Evolutionary conservation across 2,113 vertebrate species (phyloP).

Genomic region (Cavia porcellus): DNA sequence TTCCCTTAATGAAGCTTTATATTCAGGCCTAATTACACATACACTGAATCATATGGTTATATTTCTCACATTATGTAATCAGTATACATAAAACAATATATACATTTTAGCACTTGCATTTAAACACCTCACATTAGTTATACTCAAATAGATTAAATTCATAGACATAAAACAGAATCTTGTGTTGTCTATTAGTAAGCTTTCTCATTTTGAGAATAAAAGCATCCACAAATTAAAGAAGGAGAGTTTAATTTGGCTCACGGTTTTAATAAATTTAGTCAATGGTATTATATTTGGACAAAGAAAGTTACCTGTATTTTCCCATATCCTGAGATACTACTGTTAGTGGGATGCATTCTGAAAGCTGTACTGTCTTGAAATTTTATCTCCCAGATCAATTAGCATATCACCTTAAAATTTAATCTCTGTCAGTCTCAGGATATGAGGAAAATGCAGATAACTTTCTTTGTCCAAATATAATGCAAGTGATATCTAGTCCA

Average conservation of each 20-base stretch:
- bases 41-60: background rate
- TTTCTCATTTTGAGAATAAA: background rate
- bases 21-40: conserved; percentile 1
- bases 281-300: background rate
- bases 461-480: background rate
- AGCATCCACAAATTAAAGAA: background rate
- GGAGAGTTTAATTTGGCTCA: background rate
- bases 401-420: background rate
- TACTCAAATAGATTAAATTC: conserved; percentile 26
- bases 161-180: background rate
- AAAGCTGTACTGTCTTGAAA: background rate
- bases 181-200: background rate
- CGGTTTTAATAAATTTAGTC: background rate
- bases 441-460: background rate
- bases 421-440: background rate
- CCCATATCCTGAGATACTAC: too few relatives aligned
- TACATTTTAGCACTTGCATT: conserved; percentile 26
- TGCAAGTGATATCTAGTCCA: background rate
- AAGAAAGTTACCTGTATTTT: too few relatives aligned
- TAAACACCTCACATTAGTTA: background rate
- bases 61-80: conserved; percentile 9
- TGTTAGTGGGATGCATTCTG: background rate
- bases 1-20: conserved; percentile 22
- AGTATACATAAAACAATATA: conserved; percentile 50
- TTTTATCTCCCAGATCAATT: background rate